Conservation (phyloP, 2,888 invertebrate species). For the Seladonia tumulorum region DNA sequence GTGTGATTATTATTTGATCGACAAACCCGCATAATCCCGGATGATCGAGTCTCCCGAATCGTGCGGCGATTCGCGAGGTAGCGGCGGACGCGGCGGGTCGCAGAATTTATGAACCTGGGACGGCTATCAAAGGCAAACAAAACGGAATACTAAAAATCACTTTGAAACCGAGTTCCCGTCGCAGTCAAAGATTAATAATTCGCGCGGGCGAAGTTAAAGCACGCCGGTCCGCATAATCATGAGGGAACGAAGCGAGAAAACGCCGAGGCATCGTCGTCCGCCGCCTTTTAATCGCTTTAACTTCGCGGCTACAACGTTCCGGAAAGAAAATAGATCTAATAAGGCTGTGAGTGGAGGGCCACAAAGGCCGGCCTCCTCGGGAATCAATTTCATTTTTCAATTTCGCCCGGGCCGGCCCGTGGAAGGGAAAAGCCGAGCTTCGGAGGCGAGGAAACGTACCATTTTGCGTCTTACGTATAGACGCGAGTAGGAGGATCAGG, state of each 20-base stretch:
- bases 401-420: conserved; percentile 53
- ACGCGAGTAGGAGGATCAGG: conserved; percentile 67
- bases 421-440: conserved; percentile 58
- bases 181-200: neutral
- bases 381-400: conserved; percentile 75
- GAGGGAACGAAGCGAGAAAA: neutral
- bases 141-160: neutral
- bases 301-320: conserved; percentile 12
- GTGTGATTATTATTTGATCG: neutral
- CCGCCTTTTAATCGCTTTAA: conserved; percentile 56
- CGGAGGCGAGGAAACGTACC: conserved; percentile 59
- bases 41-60: neutral
- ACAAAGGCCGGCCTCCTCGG: conserved; percentile 52
- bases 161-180: neutral
- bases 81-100: neutral
- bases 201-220: neutral
- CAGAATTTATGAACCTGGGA: neutral
- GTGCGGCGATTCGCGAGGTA: neutral
- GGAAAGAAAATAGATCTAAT: conserved; percentile 65
- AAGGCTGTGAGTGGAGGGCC: conserved; percentile 45
- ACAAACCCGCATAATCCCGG: neutral
- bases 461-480: conserved; percentile 70
- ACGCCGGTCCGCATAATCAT: neutral
- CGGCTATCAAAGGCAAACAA: neutral
- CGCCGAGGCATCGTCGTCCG: neutral